Evolutionary conservation across 1,140 invertebrate species (phyloP).

Genomic region (Muscidifurax raptorellus): DNA sequence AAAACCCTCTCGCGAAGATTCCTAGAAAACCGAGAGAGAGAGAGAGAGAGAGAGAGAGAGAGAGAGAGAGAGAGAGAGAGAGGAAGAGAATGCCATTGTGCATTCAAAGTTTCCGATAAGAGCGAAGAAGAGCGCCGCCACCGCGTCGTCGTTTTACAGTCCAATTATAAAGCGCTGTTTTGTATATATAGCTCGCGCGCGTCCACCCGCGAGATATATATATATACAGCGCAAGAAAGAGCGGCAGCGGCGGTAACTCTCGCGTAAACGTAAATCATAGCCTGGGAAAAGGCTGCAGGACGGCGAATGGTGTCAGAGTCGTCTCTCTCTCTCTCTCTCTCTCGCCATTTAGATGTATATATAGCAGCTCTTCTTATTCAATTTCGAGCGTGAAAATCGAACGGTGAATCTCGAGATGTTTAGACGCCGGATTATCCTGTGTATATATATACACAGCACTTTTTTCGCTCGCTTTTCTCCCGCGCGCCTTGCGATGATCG

Average conservation of each 20-base stretch:
- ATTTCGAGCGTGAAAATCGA: conserved; percentile 15
- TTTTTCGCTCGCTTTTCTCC: not conserved
- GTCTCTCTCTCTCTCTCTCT: no score
- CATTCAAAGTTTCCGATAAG: conserved; percentile 34
- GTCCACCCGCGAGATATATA: conserved; percentile 11
- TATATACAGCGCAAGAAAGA: not conserved
- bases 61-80: conserved; percentile 19
- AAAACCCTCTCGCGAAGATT: conserved; percentile 4
- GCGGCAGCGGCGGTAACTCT: not conserved
- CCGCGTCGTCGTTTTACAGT: conserved; percentile 35
- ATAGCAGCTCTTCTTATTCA: conserved; percentile 13
- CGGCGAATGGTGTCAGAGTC: not conserved
- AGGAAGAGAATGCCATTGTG: conserved; percentile 40
- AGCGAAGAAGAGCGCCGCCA: not conserved
- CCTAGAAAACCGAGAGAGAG: not conserved
- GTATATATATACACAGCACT: not conserved
- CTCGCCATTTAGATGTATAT: not conserved
- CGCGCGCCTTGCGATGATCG: no score
- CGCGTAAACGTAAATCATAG: conserved; percentile 25
- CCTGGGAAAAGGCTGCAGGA: conserved; percentile 3
- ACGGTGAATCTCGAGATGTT: not conserved
- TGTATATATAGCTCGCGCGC: not conserved
- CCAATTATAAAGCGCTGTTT: conserved; percentile 43
- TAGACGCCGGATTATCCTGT: not conserved
- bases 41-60: not conserved